A percentile compares a stretch with the other conserved stretches of the same genome.
phyloP scores from a whole-genome alignment of 2,113 vertebrate species.

The Oceanodroma tethys region DNA sequence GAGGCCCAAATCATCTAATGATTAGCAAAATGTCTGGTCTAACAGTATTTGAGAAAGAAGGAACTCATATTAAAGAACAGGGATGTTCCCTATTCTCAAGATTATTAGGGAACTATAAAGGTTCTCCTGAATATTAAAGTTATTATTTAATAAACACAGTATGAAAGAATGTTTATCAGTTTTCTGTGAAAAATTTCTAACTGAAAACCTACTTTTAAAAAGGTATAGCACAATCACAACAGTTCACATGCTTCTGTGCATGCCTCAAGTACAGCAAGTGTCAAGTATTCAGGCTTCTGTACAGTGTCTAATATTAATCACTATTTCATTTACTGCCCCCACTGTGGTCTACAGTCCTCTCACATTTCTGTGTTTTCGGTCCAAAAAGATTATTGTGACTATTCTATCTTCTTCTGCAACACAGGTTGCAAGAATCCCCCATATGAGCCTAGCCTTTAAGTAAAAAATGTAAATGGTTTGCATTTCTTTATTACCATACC shows the following conservation, averaged over 20 bases:
- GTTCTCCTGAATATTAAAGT: not conserved
- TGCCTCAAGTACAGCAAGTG: not conserved
- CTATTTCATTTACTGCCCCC: not conserved
- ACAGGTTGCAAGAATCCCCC: not conserved
- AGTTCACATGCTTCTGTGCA: not conserved
- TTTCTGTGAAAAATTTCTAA: not conserved
- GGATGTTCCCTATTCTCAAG: not conserved
- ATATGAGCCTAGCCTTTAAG: not conserved
- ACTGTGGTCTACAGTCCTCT: not conserved
- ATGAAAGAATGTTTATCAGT: not conserved
- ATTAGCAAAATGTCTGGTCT: not conserved
- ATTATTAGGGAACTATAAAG: not conserved
- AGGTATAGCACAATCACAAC: not conserved
- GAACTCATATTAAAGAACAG: not conserved
- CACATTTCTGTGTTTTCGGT: not conserved
- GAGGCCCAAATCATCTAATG: not conserved
- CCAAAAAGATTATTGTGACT: not conserved
- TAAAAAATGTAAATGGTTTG: not conserved
- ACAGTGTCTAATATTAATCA: not conserved
- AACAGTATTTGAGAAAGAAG: not conserved
- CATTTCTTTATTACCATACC: conserved; percentile 67
- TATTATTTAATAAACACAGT: not conserved
- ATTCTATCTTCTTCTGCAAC: not conserved
- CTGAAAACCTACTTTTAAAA: not conserved
- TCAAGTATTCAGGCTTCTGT: not conserved